These are phyloP conservation scores for Melipona quadrifasciata DNA, from an alignment of 1,140 invertebrate genomes.

Conservation along the genomic window DNA sequence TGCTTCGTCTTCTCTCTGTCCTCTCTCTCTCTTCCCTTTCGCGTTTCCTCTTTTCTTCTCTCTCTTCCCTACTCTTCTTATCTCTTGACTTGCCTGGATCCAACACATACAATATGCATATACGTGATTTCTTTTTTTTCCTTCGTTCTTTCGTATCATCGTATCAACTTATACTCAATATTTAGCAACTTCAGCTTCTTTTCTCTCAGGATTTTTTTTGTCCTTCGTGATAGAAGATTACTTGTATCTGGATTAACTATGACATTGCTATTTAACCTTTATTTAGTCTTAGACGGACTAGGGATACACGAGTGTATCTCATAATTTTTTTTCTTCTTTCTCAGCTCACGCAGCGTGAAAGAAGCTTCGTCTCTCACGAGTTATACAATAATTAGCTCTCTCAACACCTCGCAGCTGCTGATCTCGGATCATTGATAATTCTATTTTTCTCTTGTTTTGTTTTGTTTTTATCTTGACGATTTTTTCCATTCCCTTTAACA, in stretches of 20 bases:
- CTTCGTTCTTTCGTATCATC: not conserved
- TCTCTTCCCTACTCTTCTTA: not conserved
- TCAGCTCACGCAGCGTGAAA: not conserved
- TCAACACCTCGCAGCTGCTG: not conserved
- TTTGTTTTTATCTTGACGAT: no score
- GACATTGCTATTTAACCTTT: not conserved
- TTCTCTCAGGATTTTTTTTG: not conserved
- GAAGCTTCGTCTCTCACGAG: not conserved
- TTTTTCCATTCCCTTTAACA: not conserved
- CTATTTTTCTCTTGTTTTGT: no score
- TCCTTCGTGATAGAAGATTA: not conserved
- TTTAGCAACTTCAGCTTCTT: not conserved
- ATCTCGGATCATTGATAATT: not conserved
- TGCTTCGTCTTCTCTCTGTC: not conserved
- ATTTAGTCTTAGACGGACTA: not conserved
- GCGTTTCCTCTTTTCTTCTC: conserved; percentile 2
- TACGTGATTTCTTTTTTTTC: not conserved
- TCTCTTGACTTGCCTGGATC: not conserved
- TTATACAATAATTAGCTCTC: not conserved
- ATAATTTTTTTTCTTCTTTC: not conserved
- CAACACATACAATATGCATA: not conserved
- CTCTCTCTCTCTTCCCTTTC: not conserved
- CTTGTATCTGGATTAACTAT: not conserved
- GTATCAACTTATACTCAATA: not conserved
- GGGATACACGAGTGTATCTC: accelerated